Base-by-base conservation (phyloP, 2,113 vertebrate species). In the Siniperca knerii region DNA sequence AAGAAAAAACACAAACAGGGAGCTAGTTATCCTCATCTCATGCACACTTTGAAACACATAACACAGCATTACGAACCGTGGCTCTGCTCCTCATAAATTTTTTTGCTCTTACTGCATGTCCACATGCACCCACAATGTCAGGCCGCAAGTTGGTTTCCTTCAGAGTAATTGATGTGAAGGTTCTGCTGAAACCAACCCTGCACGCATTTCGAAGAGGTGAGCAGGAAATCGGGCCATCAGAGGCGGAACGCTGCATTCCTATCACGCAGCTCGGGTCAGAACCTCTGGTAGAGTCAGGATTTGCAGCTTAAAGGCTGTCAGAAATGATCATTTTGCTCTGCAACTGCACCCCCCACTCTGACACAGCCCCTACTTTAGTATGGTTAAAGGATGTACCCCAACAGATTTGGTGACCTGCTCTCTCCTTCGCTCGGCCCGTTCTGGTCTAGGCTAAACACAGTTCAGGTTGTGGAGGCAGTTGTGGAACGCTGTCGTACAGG, bases 201-300 rank as follows among this genome's bases (percentile, higher is more conserved):
- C 95, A 95, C 91, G 88, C 9, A 94, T 94, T 92, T 94, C 92
- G 87, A 86, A 89, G 89, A 65, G 20, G 90, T 89, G 92, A 89
- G 95, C 96, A 97, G 96, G 96, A 98, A 97, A 96, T 96, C 93
- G 84, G 92, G 93, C 92, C 89, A 93, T 95, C 94, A 93, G 93
- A 95, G 92, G 80, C 57, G 57, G 73, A 96, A 92, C 90, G 82
- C 89, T 84, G 93, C 81, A 42, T 95, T 96, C 94, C 95, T 96
- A 95, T 96, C 94, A 96, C 90, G 88, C 79, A 2, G 94, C 93
- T 94, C 37, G 74, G 93, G 94, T 93, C 87, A 94, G 94, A 93
- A 94, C 86, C 93, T 83, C 89, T 93, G 88, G 77, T 92, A 89
- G 92, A 94, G 91, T 88, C 87, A 92, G 94, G 92, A 95, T 96